Conservation (phyloP, 2,888 invertebrate genomes). For the Ferdinandea cuprea region DNA sequence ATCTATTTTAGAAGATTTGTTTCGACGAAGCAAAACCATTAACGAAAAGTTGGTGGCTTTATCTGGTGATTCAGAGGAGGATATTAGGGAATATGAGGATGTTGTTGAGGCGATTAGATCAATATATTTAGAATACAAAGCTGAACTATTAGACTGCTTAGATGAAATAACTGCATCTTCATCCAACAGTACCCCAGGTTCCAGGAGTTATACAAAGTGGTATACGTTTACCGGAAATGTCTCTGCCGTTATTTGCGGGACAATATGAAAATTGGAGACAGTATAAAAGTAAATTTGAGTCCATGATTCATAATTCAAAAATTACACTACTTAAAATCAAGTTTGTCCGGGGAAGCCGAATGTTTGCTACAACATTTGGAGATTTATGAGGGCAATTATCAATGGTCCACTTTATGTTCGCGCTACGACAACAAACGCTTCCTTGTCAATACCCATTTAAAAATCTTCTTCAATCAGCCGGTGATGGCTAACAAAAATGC, state of each 20-base stretch:
- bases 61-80: too few species aligned
- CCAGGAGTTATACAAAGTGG: too few species aligned
- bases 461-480: not conserved
- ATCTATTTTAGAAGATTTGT: not conserved
- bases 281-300: not conserved
- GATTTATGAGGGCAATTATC: not conserved
- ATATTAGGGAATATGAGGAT: not conserved
- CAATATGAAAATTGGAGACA: not conserved
- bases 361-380: slow-evolving; percentile 1
- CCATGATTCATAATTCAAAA: slow-evolving; percentile 1
- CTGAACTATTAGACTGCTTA: not conserved
- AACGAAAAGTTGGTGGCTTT: not conserved
- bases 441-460: not conserved
- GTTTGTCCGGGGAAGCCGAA: slow-evolving; percentile 5
- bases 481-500: not conserved
- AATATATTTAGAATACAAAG: not conserved
- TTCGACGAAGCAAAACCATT: not conserved
- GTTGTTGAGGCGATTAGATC: too few species aligned
- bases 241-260: not conserved
- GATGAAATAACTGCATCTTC: not conserved
- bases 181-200: not conserved
- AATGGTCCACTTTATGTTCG: not conserved
- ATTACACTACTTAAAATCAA: not conserved
- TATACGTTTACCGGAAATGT: not conserved
- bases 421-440: not conserved